Base-by-base conservation (phyloP, 1,140 invertebrate species). In the Drosophila chauvacae region DNA sequence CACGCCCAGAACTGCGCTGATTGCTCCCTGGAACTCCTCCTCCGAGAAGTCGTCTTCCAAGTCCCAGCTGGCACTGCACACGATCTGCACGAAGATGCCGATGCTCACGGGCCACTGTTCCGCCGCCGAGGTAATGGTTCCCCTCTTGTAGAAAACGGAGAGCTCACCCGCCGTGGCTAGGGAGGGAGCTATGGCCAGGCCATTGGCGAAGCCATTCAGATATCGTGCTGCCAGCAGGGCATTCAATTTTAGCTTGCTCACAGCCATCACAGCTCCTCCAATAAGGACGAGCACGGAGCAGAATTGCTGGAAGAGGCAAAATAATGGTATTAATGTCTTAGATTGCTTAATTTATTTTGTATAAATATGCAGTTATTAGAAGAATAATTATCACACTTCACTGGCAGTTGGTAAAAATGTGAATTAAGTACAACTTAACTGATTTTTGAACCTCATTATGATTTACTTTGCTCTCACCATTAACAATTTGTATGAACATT, bases 81-180 rank as follows among this genome's bases (percentile, higher is more conserved):
- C 64, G 41, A 92, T 81, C 51, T 88, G 85, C 53, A 90, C 77
- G 9, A 90, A 88, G 37, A 88, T 72, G 10, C 85, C 85, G 28
- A 88, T 26, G 4, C 65, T 68, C 7, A 45, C 65, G 26, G 69
- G 45, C 85, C 83, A 65, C 37, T 88, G 85, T 13, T 88, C 85
- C 2, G 44, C 53, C 45, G 48, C 70, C 0, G 81, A 79, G 48
- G 81, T 56, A 2, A 45, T 66, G 16, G 59, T 78, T 20, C 85
- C 85, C 0, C 85, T 56, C 26, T 81, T 90, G 44, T 90, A 88
- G 53, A 69, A 85, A 10, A 90, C 85, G 1, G 64, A 55, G 30
- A 88, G 28, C 33, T 88, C 85, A 0, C 85, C 85, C 0, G 81
- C 74, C 59, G 79, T 79, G 48, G 66, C 78, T 60, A 90, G 33